These are phyloP conservation scores for Ashinkailepas kermadecensis DNA, from an alignment of 2,888 invertebrate genomes.

Conservation along the genomic window DNA sequence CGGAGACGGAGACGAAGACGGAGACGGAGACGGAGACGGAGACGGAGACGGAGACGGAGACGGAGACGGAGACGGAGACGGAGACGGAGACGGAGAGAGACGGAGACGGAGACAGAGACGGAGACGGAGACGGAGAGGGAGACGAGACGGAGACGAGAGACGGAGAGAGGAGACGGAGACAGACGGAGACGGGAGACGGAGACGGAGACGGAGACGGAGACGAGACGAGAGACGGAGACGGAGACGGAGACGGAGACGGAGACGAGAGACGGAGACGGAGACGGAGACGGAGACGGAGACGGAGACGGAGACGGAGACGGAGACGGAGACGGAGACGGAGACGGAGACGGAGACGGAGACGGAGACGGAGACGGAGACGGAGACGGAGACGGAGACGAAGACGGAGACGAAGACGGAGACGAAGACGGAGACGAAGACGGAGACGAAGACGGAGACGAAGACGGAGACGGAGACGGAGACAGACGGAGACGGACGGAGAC, in stretches of 20 bases:
- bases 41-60: conserved; percentile 28
- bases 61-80: conserved; percentile 31
- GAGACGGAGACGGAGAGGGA: conserved; percentile 26
- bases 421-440: too few relatives aligned
- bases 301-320: conserved; percentile 30
- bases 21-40: conserved; percentile 23
- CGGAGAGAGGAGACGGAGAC: conserved; percentile 31
- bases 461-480: too few relatives aligned
- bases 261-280: too few relatives aligned
- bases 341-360: neutral
- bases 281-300: conserved; percentile 27
- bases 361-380: neutral
- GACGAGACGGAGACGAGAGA: conserved; percentile 3
- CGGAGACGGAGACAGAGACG: too few relatives aligned
- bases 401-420: too few relatives aligned
- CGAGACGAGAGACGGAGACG: conserved; percentile 40
- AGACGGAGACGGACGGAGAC: too few relatives aligned
- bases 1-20: conserved; percentile 13
- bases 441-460: too few relatives aligned
- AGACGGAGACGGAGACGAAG: too few relatives aligned
- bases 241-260: conserved; percentile 33
- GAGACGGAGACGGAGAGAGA: conserved; percentile 27
- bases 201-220: conserved; percentile 40
- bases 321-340: conserved; percentile 11
- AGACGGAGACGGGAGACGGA: too few relatives aligned